phyloP scores from a whole-genome alignment of 2,797 vertebrate genomes.

The Tinamus major region DNA sequence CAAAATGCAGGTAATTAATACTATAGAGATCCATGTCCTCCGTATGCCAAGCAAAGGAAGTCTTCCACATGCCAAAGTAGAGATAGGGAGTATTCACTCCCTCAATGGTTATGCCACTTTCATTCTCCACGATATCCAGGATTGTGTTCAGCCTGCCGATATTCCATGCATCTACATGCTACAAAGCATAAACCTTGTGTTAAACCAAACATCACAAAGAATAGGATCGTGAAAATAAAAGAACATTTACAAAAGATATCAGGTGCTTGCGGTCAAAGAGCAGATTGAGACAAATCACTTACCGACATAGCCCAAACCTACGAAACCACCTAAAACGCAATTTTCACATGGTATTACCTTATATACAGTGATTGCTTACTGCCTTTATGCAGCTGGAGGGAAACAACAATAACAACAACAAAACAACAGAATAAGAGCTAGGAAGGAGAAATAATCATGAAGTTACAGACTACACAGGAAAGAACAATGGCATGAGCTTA shows the following conservation, averaged over 20 bases:
- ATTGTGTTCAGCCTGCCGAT: constrained; percentile 92
- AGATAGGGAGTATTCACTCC: constrained; percentile 95
- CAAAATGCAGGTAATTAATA: constrained; percentile 97
- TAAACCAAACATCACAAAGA: background rate
- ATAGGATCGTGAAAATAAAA: background rate
- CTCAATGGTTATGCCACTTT: constrained; percentile 94
- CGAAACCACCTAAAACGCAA: background rate
- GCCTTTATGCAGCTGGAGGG: background rate
- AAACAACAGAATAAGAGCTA: background rate
- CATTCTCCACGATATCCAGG: constrained; percentile 91
- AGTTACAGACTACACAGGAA: background rate
- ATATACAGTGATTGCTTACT: background rate
- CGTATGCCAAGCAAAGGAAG: constrained; percentile 97
- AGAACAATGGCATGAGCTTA: background rate
- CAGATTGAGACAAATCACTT: background rate
- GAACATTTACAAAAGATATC: background rate
- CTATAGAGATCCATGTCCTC: constrained; percentile 99
- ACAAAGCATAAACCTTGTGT: background rate
- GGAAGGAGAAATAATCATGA: background rate
- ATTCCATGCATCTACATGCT: constrained; percentile 95
- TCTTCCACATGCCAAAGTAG: constrained; percentile 99
- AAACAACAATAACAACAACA: background rate
- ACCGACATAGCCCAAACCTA: background rate
- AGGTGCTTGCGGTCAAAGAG: background rate
- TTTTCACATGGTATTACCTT: background rate